These are phyloP conservation scores for Pachymerium ferrugineum DNA, from an alignment of 2,888 invertebrate species.

Conservation along the genomic window DNA sequence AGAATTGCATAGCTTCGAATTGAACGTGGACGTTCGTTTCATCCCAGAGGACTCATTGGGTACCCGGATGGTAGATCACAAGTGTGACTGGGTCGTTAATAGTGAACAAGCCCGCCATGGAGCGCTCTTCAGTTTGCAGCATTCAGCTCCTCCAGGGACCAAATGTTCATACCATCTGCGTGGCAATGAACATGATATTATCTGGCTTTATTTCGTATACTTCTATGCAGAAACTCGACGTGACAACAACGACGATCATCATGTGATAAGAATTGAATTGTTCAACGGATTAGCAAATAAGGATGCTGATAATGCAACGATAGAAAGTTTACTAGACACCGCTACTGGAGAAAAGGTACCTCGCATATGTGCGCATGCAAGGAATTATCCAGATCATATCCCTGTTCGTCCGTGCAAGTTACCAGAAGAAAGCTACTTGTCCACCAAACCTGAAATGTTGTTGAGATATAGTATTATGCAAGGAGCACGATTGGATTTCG, in stretches of 20 bases:
- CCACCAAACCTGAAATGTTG: conserved; percentile 66
- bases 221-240: conserved; percentile 55
- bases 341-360: conserved; percentile 29
- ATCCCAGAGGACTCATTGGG: conserved; percentile 48
- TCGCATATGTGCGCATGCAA: conserved; percentile 40
- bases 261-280: conserved; percentile 28
- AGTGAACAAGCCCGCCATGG: conserved; percentile 55
- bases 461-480: conserved; percentile 67
- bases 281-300: not conserved
- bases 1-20: conserved; percentile 72
- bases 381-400: conserved; percentile 38
- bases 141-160: conserved; percentile 72
- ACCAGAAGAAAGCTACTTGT: conserved; percentile 67
- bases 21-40: conserved; percentile 76
- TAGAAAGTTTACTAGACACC: conserved; percentile 13
- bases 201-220: conserved; percentile 77
- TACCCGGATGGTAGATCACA: conserved; percentile 38
- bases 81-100: conserved; percentile 31
- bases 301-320: not conserved
- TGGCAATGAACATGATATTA: conserved; percentile 67
- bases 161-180: conserved; percentile 71
- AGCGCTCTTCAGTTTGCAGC: conserved; percentile 66
- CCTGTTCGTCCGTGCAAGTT: conserved; percentile 40
- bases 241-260: conserved; percentile 29
- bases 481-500: conserved; percentile 70